Evolutionary conservation across 2,113 vertebrate species (phyloP).

Genomic region (Daboia siamensis): DNA sequence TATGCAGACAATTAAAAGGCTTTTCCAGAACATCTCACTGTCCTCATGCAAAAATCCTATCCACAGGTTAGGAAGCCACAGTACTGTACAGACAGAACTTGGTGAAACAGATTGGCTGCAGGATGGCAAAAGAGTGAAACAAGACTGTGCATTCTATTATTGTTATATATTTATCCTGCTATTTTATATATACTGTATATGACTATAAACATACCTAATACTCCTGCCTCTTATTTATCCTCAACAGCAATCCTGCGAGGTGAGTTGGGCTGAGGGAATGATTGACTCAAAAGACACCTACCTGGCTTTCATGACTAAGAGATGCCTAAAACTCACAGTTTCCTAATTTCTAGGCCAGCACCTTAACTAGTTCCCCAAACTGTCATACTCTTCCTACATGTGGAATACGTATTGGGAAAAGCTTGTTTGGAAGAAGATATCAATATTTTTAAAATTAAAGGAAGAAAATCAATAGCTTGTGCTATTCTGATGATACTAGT

Average conservation of each 20-base stretch:
- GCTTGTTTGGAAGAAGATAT: neutral
- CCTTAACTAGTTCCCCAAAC: neutral
- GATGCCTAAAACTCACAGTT: neutral
- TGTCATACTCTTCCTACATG: neutral
- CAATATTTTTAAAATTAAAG: neutral
- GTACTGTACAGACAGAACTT: neutral
- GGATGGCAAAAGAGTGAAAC: neutral
- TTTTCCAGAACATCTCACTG: neutral
- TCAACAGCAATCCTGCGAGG: neutral
- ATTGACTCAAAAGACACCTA: neutral
- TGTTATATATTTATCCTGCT: neutral
- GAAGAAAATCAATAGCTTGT: neutral
- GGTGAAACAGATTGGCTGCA: neutral
- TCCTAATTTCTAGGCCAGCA: neutral
- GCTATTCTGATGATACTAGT: neutral
- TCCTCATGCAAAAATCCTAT: neutral
- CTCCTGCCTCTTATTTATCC: neutral
- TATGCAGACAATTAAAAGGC: neutral
- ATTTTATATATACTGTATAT: neutral
- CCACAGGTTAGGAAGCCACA: neutral
- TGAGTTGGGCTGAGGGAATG: neutral
- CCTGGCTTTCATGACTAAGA: neutral
- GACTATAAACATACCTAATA: neutral
- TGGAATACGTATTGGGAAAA: neutral
- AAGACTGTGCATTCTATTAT: neutral